Evolutionary conservation across 2,113 vertebrate species (phyloP), one percentile per base, ranked within the genome.

Genomic region (Dryoscopus gambensis): DNA sequence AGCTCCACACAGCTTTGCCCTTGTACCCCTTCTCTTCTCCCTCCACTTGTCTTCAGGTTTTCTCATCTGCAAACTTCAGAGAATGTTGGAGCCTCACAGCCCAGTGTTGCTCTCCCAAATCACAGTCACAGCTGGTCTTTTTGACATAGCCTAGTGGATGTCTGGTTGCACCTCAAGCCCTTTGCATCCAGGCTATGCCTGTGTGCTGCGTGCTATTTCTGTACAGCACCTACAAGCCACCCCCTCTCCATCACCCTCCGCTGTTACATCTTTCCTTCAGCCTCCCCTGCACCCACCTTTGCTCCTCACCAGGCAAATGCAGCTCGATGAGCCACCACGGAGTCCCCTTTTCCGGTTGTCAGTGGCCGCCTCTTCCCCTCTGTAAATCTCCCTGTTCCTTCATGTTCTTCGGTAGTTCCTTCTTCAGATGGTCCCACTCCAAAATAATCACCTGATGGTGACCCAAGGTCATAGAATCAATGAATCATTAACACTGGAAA

Each of bases 21-120:
- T 62, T 44, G 30, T 7, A 14, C 1, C 3, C 24, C 30, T 79
- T 83, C 46, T 78, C 42, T 47, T 84, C 21, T 62, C 19, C 27
- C 19, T 74, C 16, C 56, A 6, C 28, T 44, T 83, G 76, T 86
- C n/a, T 59, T 84, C 42, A 65, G 27, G 15, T 74, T 81, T 93
- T 59, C 35, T 81, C 20, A 35, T 31, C 47, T 44, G 15, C 24
- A 53, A 25, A 35, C 25, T 57, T 84, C 63, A 44, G 59, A 15
- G 46, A 5, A 10, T 10, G 18, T 21, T 71, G 60, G 42, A 8
- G 8, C 60, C 39, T 87, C 30, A 3, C 1, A 4, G 24, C 60
- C 20, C 33, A 49, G 3, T 0, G 1, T 28, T 2, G 0, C 39
- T 63, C 10, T 71, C 78, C 25, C 60, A 84, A 4, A 82, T 40